These are phyloP conservation scores for Corydoras maculifer DNA, from an alignment of 2,113 vertebrate species.

Conservation along the genomic window DNA sequence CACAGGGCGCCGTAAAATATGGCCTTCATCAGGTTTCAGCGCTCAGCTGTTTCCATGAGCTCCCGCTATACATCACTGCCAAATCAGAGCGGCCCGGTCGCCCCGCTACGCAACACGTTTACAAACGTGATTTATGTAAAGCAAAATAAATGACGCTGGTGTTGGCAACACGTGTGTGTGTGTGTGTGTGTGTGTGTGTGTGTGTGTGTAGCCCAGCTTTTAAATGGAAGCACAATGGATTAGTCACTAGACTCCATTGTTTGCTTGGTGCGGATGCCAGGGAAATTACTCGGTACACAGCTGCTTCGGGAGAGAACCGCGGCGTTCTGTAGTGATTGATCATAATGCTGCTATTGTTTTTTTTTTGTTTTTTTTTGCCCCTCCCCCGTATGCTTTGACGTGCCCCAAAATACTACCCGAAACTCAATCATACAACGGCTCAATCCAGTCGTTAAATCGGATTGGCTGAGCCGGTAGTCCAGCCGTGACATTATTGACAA, in stretches of 20 bases:
- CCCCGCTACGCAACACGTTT: constrained; percentile 27
- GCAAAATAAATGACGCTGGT: constrained; percentile 45
- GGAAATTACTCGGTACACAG: constrained; percentile 5
- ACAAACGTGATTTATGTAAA: constrained; percentile 44
- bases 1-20: constrained; percentile 52
- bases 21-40: constrained; percentile 55
- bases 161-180: constrained; percentile 11
- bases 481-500: too few relatives aligned
- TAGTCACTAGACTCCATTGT: constrained; percentile 27
- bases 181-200: neutral
- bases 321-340: neutral
- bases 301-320: constrained; percentile 1
- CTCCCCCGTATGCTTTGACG: neutral
- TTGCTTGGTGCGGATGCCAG: constrained; percentile 8
- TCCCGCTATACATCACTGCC: constrained; percentile 50
- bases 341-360: neutral
- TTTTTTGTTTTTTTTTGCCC: neutral
- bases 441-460: too few relatives aligned
- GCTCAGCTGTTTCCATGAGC: constrained; percentile 57
- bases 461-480: too few relatives aligned
- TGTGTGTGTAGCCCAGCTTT: constrained; percentile 28
- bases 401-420: too few relatives aligned
- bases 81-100: constrained; percentile 41
- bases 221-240: constrained; percentile 38
- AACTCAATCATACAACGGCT: neutral